Percentiles rank a stretch among this genome's conserved stretches.
Evolutionary conservation across 1,140 invertebrate genomes (phyloP).

Genomic region (Monochamus saltuarius): DNA sequence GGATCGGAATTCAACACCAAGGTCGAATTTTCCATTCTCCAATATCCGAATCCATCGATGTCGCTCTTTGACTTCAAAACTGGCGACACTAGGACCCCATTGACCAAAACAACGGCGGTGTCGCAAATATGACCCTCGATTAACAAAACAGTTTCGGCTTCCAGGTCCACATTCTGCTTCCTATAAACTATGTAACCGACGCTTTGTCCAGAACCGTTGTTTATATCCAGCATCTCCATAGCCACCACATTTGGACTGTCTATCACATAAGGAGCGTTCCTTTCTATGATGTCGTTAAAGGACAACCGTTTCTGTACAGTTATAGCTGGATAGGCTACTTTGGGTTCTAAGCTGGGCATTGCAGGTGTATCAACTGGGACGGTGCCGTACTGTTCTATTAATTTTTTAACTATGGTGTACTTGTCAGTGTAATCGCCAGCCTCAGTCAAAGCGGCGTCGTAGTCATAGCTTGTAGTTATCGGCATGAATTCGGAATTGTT

Average conservation of each 20-base stretch:
- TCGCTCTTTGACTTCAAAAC: conserved; percentile 40
- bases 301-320: conserved; percentile 10
- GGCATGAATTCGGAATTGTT: conserved; percentile 4
- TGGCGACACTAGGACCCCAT: conserved; percentile 50
- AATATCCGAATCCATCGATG: conserved; percentile 53
- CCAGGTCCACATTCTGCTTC: conserved; percentile 42
- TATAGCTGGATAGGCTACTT: conserved; percentile 12
- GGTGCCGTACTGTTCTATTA: conserved; percentile 21
- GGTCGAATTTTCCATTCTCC: conserved; percentile 46
- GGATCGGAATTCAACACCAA: conserved; percentile 10
- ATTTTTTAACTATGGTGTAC: conserved; percentile 14
- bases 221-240: conserved; percentile 61
- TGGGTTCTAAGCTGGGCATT: conserved; percentile 1
- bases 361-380: neutral
- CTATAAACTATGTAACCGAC: conserved; percentile 61
- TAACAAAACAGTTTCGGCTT: conserved; percentile 38
- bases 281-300: conserved; percentile 27
- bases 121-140: conserved; percentile 56
- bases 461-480: conserved; percentile 36
- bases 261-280: conserved; percentile 49
- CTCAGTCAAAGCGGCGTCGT: conserved; percentile 51
- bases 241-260: conserved; percentile 40
- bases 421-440: conserved; percentile 28
- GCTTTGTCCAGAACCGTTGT: conserved; percentile 58
- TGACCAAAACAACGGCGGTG: conserved; percentile 55